Conservation (phyloP, 2,113 vertebrate species). For the Pseudorhombus dupliciocellatus region DNA sequence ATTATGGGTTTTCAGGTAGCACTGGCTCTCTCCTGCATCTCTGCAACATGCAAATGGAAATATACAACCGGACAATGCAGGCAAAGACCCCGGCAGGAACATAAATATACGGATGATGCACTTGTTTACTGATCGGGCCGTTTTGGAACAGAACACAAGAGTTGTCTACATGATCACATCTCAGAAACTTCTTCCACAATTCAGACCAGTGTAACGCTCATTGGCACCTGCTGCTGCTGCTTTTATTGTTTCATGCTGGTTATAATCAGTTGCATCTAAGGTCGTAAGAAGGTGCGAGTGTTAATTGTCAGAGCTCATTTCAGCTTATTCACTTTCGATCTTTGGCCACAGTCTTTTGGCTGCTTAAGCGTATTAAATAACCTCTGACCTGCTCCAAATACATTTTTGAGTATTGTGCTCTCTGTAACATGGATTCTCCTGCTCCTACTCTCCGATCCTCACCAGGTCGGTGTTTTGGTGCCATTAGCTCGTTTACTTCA, state of each 20-base stretch:
- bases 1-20: conserved; percentile 76
- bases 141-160: conserved; percentile 31
- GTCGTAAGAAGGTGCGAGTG: too few relatives aligned
- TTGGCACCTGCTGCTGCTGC: conserved; percentile 13
- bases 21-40: conserved; percentile 21
- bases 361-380: neutral
- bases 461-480: conserved; percentile 19
- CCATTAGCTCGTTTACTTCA: conserved; percentile 59
- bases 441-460: conserved; percentile 20
- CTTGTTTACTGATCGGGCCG: conserved; percentile 28
- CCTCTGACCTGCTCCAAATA: conserved; percentile 11
- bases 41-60: conserved; percentile 29
- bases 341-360: too few relatives aligned
- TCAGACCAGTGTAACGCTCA: conserved; percentile 14
- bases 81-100: conserved; percentile 37
- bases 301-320: too few relatives aligned
- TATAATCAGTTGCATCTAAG: too few relatives aligned
- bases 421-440: conserved; percentile 1
- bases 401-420: neutral
- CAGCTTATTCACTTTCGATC: too few relatives aligned
- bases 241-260: conserved; percentile 12
- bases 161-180: conserved; percentile 52
- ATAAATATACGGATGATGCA: conserved; percentile 27
- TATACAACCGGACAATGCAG: conserved; percentile 1
- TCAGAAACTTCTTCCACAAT: conserved; percentile 39